phyloP scores from a whole-genome alignment of 2,888 invertebrate species.

The Beris morrisii region DNA sequence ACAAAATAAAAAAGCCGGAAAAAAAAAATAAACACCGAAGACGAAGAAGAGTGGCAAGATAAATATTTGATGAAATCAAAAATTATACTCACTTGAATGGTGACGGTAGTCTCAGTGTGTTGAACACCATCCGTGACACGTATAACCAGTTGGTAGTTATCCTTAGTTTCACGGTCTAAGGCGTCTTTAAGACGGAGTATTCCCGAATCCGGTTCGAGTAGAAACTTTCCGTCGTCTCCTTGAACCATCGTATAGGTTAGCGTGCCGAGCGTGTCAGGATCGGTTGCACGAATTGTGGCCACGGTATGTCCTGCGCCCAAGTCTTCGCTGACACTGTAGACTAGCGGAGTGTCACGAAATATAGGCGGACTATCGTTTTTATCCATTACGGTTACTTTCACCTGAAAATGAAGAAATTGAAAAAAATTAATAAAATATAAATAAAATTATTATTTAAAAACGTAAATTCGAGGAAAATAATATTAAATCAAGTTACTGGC shows the following conservation, averaged over 20 bases:
- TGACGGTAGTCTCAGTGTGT: conserved; percentile 75
- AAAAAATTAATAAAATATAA: conserved; percentile 35
- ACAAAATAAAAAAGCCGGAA: not conserved
- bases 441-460: conserved; percentile 3
- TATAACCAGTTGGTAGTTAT: conserved; percentile 76
- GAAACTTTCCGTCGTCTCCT: conserved; percentile 69
- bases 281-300: conserved; percentile 75
- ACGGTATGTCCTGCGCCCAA: conserved; percentile 78
- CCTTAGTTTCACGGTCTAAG: conserved; percentile 79
- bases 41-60: not conserved
- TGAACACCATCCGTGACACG: conserved; percentile 89
- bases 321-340: conserved; percentile 81
- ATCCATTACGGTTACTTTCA: conserved; percentile 81
- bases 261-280: conserved; percentile 82
- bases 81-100: conserved; percentile 69
- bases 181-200: conserved; percentile 74
- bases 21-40: not conserved
- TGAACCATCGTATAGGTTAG: conserved; percentile 73
- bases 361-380: conserved; percentile 95
- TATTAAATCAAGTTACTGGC: not conserved
- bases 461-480: too few species aligned
- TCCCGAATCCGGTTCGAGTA: conserved; percentile 71
- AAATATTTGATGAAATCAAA: conserved; percentile 24
- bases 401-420: conserved; percentile 64
- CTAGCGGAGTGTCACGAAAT: conserved; percentile 73